These are phyloP conservation scores for Helostoma temminkii DNA, from an alignment of 2,797 vertebrate genomes.

Conservation along the genomic window DNA sequence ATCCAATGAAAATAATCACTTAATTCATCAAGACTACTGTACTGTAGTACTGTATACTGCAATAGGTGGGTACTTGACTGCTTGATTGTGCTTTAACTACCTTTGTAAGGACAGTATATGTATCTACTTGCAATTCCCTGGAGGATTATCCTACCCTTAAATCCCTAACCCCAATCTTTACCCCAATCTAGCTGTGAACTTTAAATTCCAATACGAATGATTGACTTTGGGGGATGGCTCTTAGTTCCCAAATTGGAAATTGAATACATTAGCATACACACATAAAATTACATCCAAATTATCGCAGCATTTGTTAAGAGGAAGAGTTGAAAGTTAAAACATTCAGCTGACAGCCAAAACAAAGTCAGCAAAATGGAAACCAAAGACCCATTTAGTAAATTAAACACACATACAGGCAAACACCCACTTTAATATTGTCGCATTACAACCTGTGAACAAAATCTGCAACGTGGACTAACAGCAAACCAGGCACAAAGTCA, in stretches of 20 bases:
- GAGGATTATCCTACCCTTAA: conserved; percentile 32
- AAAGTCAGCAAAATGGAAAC: conserved; percentile 54
- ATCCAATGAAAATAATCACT: background rate
- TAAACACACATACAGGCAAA: conserved; percentile 22
- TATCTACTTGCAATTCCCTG: conserved; percentile 30
- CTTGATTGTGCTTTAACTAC: background rate
- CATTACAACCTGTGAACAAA: conserved; percentile 41
- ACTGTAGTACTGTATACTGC: no score
- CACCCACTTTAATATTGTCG: conserved; percentile 44
- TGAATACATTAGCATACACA: conserved; percentile 17
- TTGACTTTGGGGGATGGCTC: background rate
- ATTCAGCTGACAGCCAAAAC: conserved; percentile 69
- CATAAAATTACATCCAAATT: conserved; percentile 34
- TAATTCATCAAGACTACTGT: no score
- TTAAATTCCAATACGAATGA: conserved; percentile 23
- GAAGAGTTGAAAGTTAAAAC: conserved; percentile 73
- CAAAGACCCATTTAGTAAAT: conserved; percentile 29
- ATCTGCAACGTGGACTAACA: conserved; percentile 17
- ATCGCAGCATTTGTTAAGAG: conserved; percentile 47
- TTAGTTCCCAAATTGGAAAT: background rate
- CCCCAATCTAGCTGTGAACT: conserved; percentile 21
- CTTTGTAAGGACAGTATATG: conserved; percentile 5
- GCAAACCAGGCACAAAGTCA: conserved; percentile 22
- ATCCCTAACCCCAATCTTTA: conserved; percentile 33
- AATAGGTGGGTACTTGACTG: no score